These are phyloP conservation scores for Halictus ligatus DNA, from an alignment of 2,888 invertebrate species.

Conservation along the genomic window DNA sequence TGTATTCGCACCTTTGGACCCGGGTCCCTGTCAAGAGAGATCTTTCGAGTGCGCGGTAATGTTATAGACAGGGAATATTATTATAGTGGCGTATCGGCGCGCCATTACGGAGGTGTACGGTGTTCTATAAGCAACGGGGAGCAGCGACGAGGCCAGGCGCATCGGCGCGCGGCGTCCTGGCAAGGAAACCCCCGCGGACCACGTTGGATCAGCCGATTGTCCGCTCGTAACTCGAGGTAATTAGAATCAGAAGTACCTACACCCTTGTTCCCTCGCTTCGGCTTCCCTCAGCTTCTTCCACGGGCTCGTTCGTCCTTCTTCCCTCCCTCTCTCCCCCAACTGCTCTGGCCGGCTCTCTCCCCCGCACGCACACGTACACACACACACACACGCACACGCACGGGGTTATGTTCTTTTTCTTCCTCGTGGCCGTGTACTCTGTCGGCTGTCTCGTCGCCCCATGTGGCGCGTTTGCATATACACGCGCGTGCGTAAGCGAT, in stretches of 20 bases:
- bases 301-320: slow-evolving; percentile 38
- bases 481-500: slow-evolving; percentile 67
- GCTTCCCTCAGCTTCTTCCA: slow-evolving; percentile 38
- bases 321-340: slow-evolving; percentile 6
- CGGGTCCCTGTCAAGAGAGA: no score
- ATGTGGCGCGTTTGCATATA: slow-evolving; percentile 73
- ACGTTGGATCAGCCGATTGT: slow-evolving; percentile 63
- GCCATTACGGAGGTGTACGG: slow-evolving; percentile 60
- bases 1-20: no score
- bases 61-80: no score
- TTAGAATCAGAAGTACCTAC: slow-evolving; percentile 74
- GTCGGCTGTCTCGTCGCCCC: slow-evolving; percentile 71
- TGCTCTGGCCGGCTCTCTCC: neutral
- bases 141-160: slow-evolving; percentile 53
- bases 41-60: no score
- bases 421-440: slow-evolving; percentile 59
- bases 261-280: slow-evolving; percentile 52
- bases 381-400: neutral
- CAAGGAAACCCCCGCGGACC: slow-evolving; percentile 59
- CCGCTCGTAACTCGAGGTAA: slow-evolving; percentile 74
- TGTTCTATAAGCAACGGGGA: slow-evolving; percentile 65
- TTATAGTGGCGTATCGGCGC: slow-evolving; percentile 42
- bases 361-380: neutral
- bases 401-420: slow-evolving; percentile 32
- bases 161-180: slow-evolving; percentile 24